These are phyloP conservation scores for Enoplolaimus lenunculus DNA, from an alignment of 2,888 invertebrate species.

Conservation along the genomic window DNA sequence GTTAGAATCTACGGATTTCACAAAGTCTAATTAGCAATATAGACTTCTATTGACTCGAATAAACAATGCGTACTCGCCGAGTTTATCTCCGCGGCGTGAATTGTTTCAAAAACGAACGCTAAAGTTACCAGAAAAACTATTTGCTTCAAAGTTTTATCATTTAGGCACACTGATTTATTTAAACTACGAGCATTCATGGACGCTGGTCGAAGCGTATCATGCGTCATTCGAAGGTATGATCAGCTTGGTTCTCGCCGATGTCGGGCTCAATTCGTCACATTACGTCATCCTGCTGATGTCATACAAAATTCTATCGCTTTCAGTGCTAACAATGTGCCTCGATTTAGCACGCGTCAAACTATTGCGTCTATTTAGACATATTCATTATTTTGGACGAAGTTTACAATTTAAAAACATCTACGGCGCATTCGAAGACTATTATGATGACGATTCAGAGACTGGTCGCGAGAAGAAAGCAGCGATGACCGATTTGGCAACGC, in stretches of 20 bases:
- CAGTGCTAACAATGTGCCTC: conserved; percentile 15
- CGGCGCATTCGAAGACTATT: too few relatives aligned
- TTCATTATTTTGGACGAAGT: conserved; percentile 15
- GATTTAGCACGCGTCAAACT: conserved; percentile 16
- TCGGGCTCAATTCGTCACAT: conserved; percentile 9
- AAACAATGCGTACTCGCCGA: too few relatives aligned
- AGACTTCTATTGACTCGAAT: too few relatives aligned
- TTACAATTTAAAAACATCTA: conserved; percentile 7
- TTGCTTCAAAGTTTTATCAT: too few relatives aligned
- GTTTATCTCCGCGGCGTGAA: too few relatives aligned
- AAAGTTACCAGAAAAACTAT: too few relatives aligned
- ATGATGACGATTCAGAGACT: not conserved
- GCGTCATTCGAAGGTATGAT: conserved; percentile 15
- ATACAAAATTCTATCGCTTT: conserved; percentile 14
- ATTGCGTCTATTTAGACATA: conserved; percentile 3
- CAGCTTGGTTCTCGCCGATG: conserved; percentile 9
- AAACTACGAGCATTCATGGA: conserved; percentile 6
- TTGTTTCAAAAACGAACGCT: too few relatives aligned
- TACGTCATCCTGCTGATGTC: conserved; percentile 5
- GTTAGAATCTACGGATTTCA: too few relatives aligned
- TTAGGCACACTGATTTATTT: not conserved
- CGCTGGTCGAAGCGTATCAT: conserved; percentile 12
- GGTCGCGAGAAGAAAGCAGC: conserved; percentile 1
- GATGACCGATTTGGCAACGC: conserved; percentile 12
- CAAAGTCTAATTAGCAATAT: too few relatives aligned